phyloP scores from a whole-genome alignment of 2,797 vertebrate genomes.

The Alca torda region DNA sequence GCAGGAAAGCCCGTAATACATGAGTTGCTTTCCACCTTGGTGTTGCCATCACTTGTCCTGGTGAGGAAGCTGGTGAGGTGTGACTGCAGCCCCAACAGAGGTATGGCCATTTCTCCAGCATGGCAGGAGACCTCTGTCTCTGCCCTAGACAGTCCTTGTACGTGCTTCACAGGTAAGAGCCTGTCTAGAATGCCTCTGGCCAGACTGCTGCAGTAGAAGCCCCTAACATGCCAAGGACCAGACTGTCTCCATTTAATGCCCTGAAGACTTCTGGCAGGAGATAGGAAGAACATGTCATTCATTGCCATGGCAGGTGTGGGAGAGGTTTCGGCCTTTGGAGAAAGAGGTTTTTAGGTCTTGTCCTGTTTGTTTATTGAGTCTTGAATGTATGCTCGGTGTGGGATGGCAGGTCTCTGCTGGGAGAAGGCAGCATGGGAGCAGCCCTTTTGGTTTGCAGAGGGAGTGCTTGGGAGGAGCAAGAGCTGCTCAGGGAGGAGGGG shows the following conservation, averaged over 20 bases:
- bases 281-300: not conserved
- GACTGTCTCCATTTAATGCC: not conserved
- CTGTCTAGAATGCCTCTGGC: not conserved
- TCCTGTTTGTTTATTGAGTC: not conserved
- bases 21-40: not conserved
- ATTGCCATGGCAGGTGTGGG: not conserved
- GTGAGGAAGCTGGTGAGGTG: not conserved
- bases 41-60: not conserved
- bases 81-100: not conserved
- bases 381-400: accelerated
- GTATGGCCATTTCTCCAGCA: not conserved
- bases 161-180: not conserved
- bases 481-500: not conserved
- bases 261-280: not conserved
- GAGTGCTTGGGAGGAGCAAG: not conserved
- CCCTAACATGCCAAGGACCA: not conserved
- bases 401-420: not conserved
- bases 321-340: not conserved
- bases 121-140: not conserved
- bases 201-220: not conserved
- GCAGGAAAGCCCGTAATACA: not conserved
- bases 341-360: not conserved
- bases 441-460: not conserved
- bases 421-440: not conserved
- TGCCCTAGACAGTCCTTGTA: not conserved